These are phyloP conservation scores for Rhagologus leucostigma DNA, from an alignment of 2,113 vertebrate species.

Conservation along the genomic window DNA sequence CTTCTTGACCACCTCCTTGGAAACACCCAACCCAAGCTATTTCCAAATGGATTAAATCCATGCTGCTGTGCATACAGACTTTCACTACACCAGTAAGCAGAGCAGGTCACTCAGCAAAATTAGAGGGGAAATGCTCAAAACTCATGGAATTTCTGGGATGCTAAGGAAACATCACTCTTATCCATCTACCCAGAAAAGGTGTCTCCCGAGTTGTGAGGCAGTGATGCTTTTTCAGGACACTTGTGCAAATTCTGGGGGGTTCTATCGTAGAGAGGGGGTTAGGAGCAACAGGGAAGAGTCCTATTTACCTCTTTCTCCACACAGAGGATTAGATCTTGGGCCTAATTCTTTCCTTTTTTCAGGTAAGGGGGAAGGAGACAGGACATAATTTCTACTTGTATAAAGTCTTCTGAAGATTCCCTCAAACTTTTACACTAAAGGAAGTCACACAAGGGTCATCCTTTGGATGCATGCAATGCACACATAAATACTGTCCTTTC, in stretches of 20 bases:
- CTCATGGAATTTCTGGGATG: neutral
- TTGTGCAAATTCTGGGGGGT: neutral
- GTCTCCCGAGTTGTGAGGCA: neutral
- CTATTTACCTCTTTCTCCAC: neutral
- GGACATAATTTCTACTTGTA: neutral
- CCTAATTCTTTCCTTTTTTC: neutral
- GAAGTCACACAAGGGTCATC: neutral
- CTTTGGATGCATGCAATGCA: rapidly evolving
- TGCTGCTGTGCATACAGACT: neutral
- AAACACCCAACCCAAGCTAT: neutral
- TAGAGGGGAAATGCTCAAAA: neutral
- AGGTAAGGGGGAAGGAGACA: neutral
- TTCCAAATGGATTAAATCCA: neutral
- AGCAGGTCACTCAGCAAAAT: neutral
- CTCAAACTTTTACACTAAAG: neutral
- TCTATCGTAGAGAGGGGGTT: neutral
- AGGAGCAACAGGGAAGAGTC: neutral
- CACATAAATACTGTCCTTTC: neutral
- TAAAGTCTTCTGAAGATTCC: neutral
- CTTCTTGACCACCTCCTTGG: neutral
- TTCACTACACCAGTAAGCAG: neutral
- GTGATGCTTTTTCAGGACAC: neutral
- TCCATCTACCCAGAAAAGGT: neutral
- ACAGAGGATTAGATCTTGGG: neutral
- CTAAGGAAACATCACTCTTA: neutral